Evolutionary conservation across 2,888 invertebrate species (phyloP), one percentile per base, ranked within the genome.

Genomic region (Eupithecia insigniata): DNA sequence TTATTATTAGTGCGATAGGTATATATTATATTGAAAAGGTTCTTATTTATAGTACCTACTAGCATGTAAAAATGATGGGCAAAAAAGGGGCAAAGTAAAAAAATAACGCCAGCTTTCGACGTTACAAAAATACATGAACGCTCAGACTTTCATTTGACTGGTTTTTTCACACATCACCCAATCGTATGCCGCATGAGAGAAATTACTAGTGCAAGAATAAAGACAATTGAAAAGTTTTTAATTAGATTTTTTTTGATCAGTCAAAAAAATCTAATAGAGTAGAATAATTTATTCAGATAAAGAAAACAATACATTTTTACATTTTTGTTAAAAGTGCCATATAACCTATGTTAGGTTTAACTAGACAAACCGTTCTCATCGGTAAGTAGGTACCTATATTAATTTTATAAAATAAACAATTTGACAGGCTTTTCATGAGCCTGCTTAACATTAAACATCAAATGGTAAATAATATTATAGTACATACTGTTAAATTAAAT

Each of bases 401-500:
- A n/a, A n/a, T n/a, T n/a, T n/a, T n/a, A n/a, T n/a, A n/a, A n/a
- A n/a, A n/a, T n/a, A n/a, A n/a, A n/a, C n/a, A n/a, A n/a, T n/a
- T n/a, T n/a, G n/a, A n/a, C n/a, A n/a, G n/a, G n/a, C n/a, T n/a
- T n/a, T n/a, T n/a, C n/a, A n/a, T n/a, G n/a, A n/a, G n/a, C n/a
- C n/a, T n/a, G n/a, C n/a, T n/a, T n/a, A n/a, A n/a, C n/a, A n/a
- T n/a, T n/a, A n/a, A n/a, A n/a, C n/a, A 34, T 43, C 0, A 43
- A 43, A 43, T n/a, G n/a, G 16, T 43, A 43, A 43, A 43, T 5
- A 43, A 12, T 10, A 4, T 46, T 5, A n/a, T 51, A 14, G 10
- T 39, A 69, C 34, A 1, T 85, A 92, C 93, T 86, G 88, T 89
- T 74, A 93, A 82, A 83, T 90, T 92, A 78, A 93, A 93, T 69